phyloP scores from a whole-genome alignment of 2,797 vertebrate genomes.

The Cossypha niveicapilla region DNA sequence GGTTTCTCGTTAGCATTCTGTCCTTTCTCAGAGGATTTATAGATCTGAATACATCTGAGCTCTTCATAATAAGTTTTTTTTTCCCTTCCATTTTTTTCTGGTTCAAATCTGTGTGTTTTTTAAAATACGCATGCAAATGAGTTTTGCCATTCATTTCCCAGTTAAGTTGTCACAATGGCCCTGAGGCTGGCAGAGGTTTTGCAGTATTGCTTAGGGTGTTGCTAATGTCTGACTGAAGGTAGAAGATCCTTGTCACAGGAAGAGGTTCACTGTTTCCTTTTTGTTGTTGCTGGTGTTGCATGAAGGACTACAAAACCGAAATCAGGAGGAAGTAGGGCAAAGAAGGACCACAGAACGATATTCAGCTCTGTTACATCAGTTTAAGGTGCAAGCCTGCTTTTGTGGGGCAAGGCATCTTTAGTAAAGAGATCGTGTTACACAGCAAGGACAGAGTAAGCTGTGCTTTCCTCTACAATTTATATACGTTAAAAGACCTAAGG shows the following conservation, averaged over 20 bases:
- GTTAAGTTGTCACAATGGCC: background rate
- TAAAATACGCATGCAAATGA: background rate
- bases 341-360: rapidly evolving
- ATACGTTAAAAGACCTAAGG: background rate
- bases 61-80: background rate
- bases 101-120: background rate
- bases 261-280: background rate
- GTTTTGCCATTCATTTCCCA: background rate
- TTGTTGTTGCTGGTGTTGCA: background rate
- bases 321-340: background rate
- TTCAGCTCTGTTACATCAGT: background rate
- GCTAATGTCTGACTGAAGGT: background rate
- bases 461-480: background rate
- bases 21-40: background rate
- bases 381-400: background rate
- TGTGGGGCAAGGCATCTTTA: background rate
- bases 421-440: background rate
- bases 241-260: background rate
- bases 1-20: background rate
- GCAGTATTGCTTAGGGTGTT: background rate
- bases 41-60: background rate
- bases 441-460: background rate
- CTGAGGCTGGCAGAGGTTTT: background rate
- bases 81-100: background rate
- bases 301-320: background rate